Percentiles rank a stretch among this genome's conserved stretches.
Conservation (phyloP, 2,113 vertebrate species). For the Malurus cyaneus region DNA sequence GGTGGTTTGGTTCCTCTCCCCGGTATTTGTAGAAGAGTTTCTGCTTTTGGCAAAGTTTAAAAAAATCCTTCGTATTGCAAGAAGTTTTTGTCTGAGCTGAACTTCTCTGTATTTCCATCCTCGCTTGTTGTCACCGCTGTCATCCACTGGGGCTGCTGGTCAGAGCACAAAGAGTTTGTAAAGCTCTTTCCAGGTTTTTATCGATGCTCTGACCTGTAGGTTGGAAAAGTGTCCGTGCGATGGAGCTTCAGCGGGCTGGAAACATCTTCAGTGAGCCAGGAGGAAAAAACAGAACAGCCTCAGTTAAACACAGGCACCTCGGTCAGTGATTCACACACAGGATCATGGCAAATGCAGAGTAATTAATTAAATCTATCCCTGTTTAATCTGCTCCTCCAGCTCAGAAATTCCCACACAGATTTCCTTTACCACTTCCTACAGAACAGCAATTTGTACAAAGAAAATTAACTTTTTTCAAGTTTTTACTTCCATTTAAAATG, state of each 20-base stretch:
- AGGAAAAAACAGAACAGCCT: not conserved
- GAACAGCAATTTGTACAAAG: not conserved
- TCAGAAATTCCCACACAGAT: not conserved
- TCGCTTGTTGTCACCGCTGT: not conserved
- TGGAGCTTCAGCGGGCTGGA: constrained; percentile 76
- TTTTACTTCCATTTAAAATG: not conserved
- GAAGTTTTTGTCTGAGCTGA: not conserved
- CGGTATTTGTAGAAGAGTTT: not conserved
- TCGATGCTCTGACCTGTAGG: constrained; percentile 74
- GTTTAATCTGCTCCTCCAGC: not conserved
- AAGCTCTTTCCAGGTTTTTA: not conserved
- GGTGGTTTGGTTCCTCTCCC: not conserved
- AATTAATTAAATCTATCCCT: not conserved
- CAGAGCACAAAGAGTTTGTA: not conserved
- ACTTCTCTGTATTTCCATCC: not conserved
- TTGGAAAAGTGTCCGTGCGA: constrained; percentile 77
- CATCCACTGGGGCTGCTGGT: not conserved
- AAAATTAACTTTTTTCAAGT: not conserved
- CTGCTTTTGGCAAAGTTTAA: constrained; percentile 15
- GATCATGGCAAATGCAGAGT: not conserved
- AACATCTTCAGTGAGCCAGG: constrained; percentile 51
- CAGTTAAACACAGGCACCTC: not conserved
- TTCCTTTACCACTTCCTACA: not conserved
- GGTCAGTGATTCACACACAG: not conserved
- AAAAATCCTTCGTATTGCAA: constrained; percentile 21